phyloP scores from a whole-genome alignment of 2,113 vertebrate genomes.

The Channa maculata region DNA sequence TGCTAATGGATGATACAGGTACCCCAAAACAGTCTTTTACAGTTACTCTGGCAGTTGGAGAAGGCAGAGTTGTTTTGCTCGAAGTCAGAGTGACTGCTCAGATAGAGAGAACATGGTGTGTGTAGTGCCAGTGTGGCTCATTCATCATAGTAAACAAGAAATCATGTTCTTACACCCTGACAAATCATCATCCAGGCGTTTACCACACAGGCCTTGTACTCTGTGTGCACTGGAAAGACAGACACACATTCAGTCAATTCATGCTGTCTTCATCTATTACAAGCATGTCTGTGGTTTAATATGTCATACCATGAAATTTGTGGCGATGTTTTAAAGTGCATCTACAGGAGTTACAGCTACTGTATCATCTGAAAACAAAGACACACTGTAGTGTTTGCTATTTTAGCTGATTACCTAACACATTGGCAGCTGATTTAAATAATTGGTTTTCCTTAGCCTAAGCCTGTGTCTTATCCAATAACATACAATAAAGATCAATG shows the following conservation, averaged over 20 bases:
- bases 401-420: slow-evolving; percentile 1
- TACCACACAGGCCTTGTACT: slow-evolving; percentile 57
- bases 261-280: slow-evolving; percentile 62
- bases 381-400: background rate
- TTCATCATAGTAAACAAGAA: slow-evolving; percentile 84
- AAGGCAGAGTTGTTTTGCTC: slow-evolving; percentile 57
- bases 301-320: slow-evolving; percentile 47
- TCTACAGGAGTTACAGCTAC: slow-evolving; percentile 10
- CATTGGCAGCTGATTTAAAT: background rate
- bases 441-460: background rate
- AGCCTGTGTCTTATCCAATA: too few relatives aligned
- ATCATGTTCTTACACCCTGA: slow-evolving; percentile 74
- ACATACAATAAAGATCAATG: too few relatives aligned
- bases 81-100: slow-evolving; percentile 75
- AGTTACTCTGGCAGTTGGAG: slow-evolving; percentile 53
- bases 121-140: slow-evolving; percentile 71
- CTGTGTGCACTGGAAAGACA: slow-evolving; percentile 50
- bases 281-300: slow-evolving; percentile 53
- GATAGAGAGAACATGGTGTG: slow-evolving; percentile 70
- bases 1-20: slow-evolving; percentile 42
- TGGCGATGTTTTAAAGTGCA: slow-evolving; percentile 40
- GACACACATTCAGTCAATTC: slow-evolving; percentile 56
- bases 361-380: slow-evolving; percentile 6
- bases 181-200: slow-evolving; percentile 77
- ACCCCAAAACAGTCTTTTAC: slow-evolving; percentile 49